Percentiles rank a stretch among this genome's conserved stretches.
Evolutionary conservation across 1,140 invertebrate genomes (phyloP).

Genomic region (Diachasmimorpha longicaudata): DNA sequence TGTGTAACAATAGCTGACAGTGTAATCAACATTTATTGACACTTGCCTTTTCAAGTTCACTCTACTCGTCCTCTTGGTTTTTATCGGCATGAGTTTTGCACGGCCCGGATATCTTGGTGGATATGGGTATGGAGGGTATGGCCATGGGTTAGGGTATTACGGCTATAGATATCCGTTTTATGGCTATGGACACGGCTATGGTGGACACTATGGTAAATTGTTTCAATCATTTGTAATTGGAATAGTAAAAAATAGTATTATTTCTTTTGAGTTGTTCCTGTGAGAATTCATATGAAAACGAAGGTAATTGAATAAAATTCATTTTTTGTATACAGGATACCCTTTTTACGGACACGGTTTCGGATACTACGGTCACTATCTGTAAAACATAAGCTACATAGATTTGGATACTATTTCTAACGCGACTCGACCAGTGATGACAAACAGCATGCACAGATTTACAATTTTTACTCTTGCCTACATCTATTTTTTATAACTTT

Average conservation of each 20-base stretch:
- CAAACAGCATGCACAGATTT: neutral
- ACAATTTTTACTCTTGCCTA: neutral
- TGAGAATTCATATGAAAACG: too few relatives aligned
- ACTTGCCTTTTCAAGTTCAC: slow-evolving; percentile 30
- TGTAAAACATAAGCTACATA: neutral
- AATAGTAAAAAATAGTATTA: too few relatives aligned
- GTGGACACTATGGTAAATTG: slow-evolving; percentile 21
- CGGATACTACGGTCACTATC: slow-evolving; percentile 40
- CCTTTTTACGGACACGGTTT: slow-evolving; percentile 32
- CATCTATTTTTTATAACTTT: slow-evolving; percentile 4
- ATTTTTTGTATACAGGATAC: neutral
- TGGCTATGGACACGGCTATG: slow-evolving; percentile 22
- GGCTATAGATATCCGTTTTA: slow-evolving; percentile 22
- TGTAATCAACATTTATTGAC: neutral
- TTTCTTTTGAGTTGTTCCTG: too few relatives aligned
- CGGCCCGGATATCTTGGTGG: slow-evolving; percentile 38
- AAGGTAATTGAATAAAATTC: neutral
- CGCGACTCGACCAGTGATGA: neutral
- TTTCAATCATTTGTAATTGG: too few relatives aligned
- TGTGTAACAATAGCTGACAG: too few relatives aligned
- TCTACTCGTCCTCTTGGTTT: slow-evolving; percentile 39
- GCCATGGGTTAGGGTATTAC: slow-evolving; percentile 14
- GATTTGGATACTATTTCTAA: slow-evolving; percentile 10
- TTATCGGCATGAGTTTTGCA: slow-evolving; percentile 34
- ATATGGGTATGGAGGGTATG: slow-evolving; percentile 19